Evolutionary conservation across 2,797 vertebrate species (phyloP), one percentile per base, ranked within the genome.

Genomic region (Falco concolor): DNA sequence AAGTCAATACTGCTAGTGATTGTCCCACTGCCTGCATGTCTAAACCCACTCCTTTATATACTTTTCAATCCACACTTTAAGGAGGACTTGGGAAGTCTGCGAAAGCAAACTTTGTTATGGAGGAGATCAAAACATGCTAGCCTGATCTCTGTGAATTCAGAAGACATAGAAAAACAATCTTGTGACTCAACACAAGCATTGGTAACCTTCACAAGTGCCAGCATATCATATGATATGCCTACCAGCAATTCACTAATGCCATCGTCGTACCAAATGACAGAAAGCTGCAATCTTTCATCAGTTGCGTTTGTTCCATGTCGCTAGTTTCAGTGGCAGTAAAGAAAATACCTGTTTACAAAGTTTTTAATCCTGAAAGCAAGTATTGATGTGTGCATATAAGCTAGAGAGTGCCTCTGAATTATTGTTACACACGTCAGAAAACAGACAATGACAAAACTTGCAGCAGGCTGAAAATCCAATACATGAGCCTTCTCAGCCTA

Each of bases 1-100:
- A 99, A 98, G 93, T 99, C 98, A 24, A 98, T 99, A 69, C 98
- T 99, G 60, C 97, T 99, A 64, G 98, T 99, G 25, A 98, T 99
- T 78, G 98, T 98, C 30, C 99, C 99, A 2, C 97, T 99, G 60
- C 99, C 99, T 3, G 98, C 99, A 10, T 99, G 99, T 84, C 96
- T 99, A 94, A 99, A 99, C 90, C 99, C 99, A 4, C 98, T 99
- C 52, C 98, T 99, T 34, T 99, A 99, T 97, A 98, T 99, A 67
- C 98, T 99, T 83, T 99, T 99, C 96, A 99, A 98, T 95, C 99
- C 98, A 23, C 98, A 98, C 60, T 99, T 99, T 85, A 98, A 98
- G 86, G 98, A 99, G 93, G 98, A 99, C 93, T 97, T 99, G 80
- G 98, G 97, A 28, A 97, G 97, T 30, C 94, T 99, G 44, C 96